These are phyloP conservation scores for Saxidomus purpurata DNA, from an alignment of 1,140 invertebrate genomes.

Conservation along the genomic window DNA sequence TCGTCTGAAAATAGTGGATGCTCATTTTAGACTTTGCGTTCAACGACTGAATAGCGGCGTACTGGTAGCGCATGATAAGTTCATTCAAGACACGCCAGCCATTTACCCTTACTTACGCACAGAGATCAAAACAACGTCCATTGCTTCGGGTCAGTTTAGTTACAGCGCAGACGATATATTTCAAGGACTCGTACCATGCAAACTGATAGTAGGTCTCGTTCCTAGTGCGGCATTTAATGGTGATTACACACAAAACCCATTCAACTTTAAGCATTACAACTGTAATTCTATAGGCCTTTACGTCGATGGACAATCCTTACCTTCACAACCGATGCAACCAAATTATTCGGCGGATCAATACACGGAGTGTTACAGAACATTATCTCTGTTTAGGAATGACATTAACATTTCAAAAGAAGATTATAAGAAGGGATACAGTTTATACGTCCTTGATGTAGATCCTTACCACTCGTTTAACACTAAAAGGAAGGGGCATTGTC, in stretches of 20 bases:
- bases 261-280: slow-evolving; percentile 25
- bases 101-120: slow-evolving; percentile 48
- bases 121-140: slow-evolving; percentile 55
- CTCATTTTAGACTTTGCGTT: slow-evolving; percentile 48
- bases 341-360: not conserved
- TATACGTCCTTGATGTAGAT: slow-evolving; percentile 15
- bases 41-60: slow-evolving; percentile 33
- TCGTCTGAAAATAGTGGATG: slow-evolving; percentile 61
- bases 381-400: not conserved
- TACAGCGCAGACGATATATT: slow-evolving; percentile 58
- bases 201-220: slow-evolving; percentile 52
- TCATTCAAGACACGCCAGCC: slow-evolving; percentile 33
- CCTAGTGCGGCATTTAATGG: slow-evolving; percentile 19
- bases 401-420: not conserved
- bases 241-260: slow-evolving; percentile 24
- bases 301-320: slow-evolving; percentile 36
- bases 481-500: slow-evolving; percentile 1
- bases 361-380: slow-evolving; percentile 16
- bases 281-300: slow-evolving; percentile 14
- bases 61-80: slow-evolving; percentile 47
- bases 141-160: slow-evolving; percentile 53
- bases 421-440: slow-evolving; percentile 16
- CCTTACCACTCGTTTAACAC: not conserved
- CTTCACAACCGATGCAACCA: slow-evolving; percentile 1
- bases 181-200: slow-evolving; percentile 51